Conservation (phyloP, 2,888 invertebrate genomes). For the Troilus luridus region DNA sequence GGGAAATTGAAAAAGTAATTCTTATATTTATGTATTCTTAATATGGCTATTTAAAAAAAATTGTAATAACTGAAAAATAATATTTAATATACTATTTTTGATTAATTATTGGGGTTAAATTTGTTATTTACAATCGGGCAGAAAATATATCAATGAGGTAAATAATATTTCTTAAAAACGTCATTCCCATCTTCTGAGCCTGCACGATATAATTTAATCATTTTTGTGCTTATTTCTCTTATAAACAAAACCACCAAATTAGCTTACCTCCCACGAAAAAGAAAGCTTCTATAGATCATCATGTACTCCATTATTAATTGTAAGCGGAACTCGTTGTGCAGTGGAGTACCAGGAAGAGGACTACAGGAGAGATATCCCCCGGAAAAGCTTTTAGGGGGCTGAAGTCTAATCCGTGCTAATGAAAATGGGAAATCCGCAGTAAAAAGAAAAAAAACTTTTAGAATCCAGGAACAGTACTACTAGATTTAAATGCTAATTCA, state of each 20-base stretch:
- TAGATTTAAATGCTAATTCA: background rate
- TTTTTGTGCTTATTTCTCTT: background rate
- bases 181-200: too few relatives aligned
- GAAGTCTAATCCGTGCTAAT: background rate
- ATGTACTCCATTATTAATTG: background rate
- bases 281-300: background rate
- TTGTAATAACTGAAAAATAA: too few relatives aligned
- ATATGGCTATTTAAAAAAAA: too few relatives aligned
- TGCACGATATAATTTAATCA: too few relatives aligned
- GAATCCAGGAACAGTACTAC: background rate
- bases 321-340: background rate
- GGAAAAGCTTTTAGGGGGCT: slow-evolving; percentile 10
- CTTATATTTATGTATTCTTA: too few relatives aligned
- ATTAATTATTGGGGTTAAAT: too few relatives aligned
- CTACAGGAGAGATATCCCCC: background rate
- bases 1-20: too few relatives aligned
- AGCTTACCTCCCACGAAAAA: background rate
- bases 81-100: too few relatives aligned
- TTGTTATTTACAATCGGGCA: too few relatives aligned
- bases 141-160: too few relatives aligned
- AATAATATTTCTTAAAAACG: too few relatives aligned
- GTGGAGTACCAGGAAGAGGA: background rate
- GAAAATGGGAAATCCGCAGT: background rate
- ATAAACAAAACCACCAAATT: background rate
- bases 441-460: background rate